Base-by-base conservation (phyloP, 1,140 invertebrate species). In the Scaptomyza pallida region DNA sequence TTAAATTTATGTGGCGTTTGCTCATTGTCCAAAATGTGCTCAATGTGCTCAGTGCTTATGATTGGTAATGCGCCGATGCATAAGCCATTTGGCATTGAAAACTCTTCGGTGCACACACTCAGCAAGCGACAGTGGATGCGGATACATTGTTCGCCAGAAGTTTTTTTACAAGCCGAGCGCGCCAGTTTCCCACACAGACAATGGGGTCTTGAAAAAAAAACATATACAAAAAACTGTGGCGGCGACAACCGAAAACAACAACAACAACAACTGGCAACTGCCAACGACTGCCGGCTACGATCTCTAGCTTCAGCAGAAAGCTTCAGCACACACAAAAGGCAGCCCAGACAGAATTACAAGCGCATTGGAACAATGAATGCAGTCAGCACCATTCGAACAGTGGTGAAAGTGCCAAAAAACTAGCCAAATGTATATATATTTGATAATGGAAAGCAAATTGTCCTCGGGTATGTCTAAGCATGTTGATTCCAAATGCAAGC, bases 31-130 rank as follows among this genome's bases (percentile, higher is more conserved):
- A 17, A 73, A 62, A 68, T 63, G 79, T 51, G 35, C 62, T 78
- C 56, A 21, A 21, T n/a, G n/a, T 30, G 41, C 35, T 17, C 15
- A 16, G 45, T 61, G 76, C 78, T 85, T 85, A 85, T 85, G 80
- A 85, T 86, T 85, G 80, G 68, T 73, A 78, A 82, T 82, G 61
- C 75, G 15, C 21, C 70, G 64, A 69, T 86, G 72, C 75, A 86
- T 86, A 82, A 85, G 86, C 77, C 82, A 86, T 86, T 86, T 89
- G 82, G 82, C 82, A 86, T 86, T 86, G 83, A 86, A 88, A 85
- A 74, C 67, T 72, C 44, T 44, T n/a, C n/a, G n/a, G 45, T 23
- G 23, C 50, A 68, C 40, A 47, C 40, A 9, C 13, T 30, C 26
- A 30, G 8, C 26, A 8, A 16, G 26, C 15, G 40, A 44, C 21